These are phyloP conservation scores for Chiloscyllium plagiosum DNA, from an alignment of 2,113 vertebrate genomes.

Conservation along the genomic window DNA sequence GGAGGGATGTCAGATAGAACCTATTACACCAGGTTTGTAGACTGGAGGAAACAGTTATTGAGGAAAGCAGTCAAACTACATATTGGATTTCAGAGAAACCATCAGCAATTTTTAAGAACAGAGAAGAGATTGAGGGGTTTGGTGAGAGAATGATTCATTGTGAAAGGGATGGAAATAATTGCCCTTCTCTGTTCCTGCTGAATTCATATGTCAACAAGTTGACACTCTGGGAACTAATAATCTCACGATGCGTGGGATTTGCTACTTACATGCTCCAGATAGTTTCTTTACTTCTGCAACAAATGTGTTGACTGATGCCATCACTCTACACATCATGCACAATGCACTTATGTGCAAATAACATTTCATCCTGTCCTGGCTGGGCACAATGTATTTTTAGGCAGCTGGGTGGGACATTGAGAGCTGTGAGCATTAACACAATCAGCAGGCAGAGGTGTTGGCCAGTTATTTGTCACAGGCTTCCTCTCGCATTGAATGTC, in stretches of 20 bases:
- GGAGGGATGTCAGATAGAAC: not conserved
- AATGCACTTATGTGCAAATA: not conserved
- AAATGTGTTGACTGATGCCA: not conserved
- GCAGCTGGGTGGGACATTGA: not conserved
- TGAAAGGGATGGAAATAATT: not conserved
- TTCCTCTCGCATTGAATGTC: not conserved
- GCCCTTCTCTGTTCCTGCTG: not conserved
- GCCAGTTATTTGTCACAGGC: not conserved
- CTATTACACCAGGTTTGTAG: not conserved
- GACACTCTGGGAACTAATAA: not conserved
- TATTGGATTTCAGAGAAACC: not conserved
- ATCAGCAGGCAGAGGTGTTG: conserved; percentile 11
- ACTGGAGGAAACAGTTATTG: not conserved
- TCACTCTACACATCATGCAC: not conserved
- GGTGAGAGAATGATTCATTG: not conserved
- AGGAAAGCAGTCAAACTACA: not conserved
- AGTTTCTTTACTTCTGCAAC: not conserved
- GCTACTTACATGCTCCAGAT: conserved; percentile 18
- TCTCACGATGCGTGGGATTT: not conserved
- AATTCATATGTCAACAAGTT: not conserved
- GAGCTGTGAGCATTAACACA: not conserved
- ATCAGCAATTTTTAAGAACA: not conserved
- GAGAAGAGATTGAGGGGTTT: not conserved
- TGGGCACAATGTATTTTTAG: not conserved
- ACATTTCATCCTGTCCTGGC: not conserved